Evolutionary conservation across 2,113 vertebrate genomes (phyloP).

Genomic region (Heterotis niloticus): DNA sequence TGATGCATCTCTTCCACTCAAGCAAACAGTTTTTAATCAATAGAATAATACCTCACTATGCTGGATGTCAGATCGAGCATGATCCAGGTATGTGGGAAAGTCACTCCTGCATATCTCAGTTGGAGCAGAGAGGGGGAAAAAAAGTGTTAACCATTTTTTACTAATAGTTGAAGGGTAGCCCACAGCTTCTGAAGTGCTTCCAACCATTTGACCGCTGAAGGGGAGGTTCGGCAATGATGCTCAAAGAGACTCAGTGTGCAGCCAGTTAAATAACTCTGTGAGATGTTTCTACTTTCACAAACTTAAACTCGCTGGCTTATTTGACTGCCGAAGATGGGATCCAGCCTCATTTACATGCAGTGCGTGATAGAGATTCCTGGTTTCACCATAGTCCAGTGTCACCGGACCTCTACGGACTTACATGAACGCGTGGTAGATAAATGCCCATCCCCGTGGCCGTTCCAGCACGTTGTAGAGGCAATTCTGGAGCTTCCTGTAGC

Average conservation of each 20-base stretch:
- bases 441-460: slow-evolving; percentile 83
- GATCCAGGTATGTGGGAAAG: not conserved
- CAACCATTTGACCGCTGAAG: too few species aligned
- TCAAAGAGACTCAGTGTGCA: too few species aligned
- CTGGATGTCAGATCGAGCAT: too few species aligned
- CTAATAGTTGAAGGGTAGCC: too few species aligned
- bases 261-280: too few species aligned
- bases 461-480: slow-evolving; percentile 88
- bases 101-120: not conserved
- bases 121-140: not conserved
- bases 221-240: too few species aligned
- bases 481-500: slow-evolving; percentile 81
- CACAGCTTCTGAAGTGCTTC: too few species aligned
- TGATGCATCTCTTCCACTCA: too few species aligned
- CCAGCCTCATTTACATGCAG: not conserved
- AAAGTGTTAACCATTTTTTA: too few species aligned
- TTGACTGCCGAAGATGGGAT: not conserved
- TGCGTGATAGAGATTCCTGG: not conserved
- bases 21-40: too few species aligned
- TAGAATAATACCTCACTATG: too few species aligned
- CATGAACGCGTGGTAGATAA: slow-evolving; percentile 90
- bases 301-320: not conserved
- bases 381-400: not conserved
- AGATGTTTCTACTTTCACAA: not conserved
- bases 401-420: slow-evolving; percentile 56